phyloP scores from a whole-genome alignment of 2,113 vertebrate genomes.

The Orycteropus afer region DNA sequence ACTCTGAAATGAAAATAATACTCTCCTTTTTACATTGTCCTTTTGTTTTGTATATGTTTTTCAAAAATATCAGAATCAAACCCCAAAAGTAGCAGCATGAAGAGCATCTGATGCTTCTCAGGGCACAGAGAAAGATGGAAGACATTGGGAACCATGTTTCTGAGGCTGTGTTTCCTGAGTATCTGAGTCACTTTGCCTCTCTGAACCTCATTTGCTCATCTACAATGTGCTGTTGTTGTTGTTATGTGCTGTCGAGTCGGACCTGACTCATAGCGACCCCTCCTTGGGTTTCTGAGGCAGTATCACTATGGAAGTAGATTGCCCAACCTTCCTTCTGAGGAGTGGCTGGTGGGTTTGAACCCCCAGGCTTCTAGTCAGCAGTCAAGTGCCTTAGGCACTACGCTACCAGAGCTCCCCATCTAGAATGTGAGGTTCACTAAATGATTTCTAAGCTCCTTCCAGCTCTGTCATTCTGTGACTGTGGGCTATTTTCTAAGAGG shows the following conservation, averaged over 20 bases:
- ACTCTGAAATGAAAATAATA: background rate
- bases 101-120: background rate
- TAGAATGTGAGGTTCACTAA: too few relatives aligned
- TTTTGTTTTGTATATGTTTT: slow-evolving; percentile 9
- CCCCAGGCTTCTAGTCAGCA: too few relatives aligned
- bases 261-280: too few relatives aligned
- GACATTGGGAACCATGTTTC: background rate
- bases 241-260: too few relatives aligned
- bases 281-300: too few relatives aligned
- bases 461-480: background rate
- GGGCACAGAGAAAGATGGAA: background rate
- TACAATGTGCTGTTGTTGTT: background rate
- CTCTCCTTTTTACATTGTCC: background rate
- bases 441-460: background rate
- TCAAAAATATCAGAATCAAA: background rate
- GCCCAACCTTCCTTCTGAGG: too few relatives aligned
- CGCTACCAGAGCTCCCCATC: too few relatives aligned
- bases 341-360: too few relatives aligned
- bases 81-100: background rate
- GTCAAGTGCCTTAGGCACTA: too few relatives aligned
- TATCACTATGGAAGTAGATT: too few relatives aligned
- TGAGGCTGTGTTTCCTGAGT: background rate
- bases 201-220: background rate
- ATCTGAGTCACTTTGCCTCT: background rate
- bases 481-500: background rate